Evolutionary conservation across 2,888 invertebrate species (phyloP).

Genomic region (Ariolimax columbianus): DNA sequence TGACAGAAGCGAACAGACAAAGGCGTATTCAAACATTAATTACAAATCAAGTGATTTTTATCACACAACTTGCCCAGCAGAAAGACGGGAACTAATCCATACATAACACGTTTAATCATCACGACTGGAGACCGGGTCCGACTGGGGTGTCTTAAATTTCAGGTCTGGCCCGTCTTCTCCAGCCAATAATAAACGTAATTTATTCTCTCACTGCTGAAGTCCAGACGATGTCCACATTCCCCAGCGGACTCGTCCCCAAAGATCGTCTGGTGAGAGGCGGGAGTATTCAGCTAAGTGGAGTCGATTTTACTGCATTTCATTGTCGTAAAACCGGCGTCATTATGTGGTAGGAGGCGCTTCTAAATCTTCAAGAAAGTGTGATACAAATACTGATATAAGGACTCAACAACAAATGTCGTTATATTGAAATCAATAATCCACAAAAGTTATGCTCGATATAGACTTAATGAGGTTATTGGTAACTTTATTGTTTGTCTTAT

Average conservation of each 20-base stretch:
- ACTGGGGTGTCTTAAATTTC: background rate
- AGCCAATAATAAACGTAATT: background rate
- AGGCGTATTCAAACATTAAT: slow-evolving; percentile 16
- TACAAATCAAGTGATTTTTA: slow-evolving; percentile 18
- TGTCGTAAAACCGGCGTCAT: background rate
- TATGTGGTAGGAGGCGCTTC: background rate
- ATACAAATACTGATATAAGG: too few relatives aligned
- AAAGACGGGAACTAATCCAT: background rate
- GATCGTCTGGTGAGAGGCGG: background rate
- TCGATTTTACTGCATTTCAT: background rate
- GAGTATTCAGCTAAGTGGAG: background rate
- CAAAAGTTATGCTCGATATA: too few relatives aligned
- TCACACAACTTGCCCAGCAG: background rate
- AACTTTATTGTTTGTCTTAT: too few relatives aligned
- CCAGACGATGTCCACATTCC: background rate
- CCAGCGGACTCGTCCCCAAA: background rate
- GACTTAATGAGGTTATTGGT: too few relatives aligned
- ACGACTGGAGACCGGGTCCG: background rate
- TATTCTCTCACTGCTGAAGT: background rate
- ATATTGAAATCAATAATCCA: too few relatives aligned
- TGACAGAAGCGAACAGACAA: background rate
- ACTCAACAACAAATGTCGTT: too few relatives aligned
- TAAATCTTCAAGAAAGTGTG: background rate
- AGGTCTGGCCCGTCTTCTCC: background rate
- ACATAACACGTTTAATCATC: background rate